These are phyloP conservation scores for Scyliorhinus canicula DNA, from an alignment of 2,797 vertebrate species.

Conservation along the genomic window DNA sequence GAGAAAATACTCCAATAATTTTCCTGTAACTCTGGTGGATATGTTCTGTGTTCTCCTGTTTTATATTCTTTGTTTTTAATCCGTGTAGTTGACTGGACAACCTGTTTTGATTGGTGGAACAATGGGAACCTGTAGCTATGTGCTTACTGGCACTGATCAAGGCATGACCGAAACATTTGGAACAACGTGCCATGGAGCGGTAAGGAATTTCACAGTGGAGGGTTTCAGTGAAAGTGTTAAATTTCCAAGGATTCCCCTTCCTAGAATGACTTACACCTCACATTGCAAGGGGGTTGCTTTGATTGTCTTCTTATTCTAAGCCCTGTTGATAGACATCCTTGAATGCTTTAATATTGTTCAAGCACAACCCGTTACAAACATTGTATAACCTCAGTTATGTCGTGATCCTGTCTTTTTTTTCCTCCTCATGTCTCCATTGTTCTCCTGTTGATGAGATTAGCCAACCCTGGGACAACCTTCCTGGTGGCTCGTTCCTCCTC, in stretches of 20 bases:
- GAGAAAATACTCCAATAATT: background rate
- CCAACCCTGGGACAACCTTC: background rate
- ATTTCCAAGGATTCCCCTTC: background rate
- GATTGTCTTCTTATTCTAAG: background rate
- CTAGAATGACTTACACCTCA: background rate
- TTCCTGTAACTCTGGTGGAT: background rate
- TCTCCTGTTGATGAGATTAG: background rate
- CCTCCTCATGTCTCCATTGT: background rate
- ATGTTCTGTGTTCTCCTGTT: background rate
- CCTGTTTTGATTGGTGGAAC: conserved; percentile 94
- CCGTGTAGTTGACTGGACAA: conserved; percentile 83
- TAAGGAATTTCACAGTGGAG: conserved; percentile 52
- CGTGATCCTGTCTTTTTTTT: background rate
- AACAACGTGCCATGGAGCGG: conserved; percentile 95
- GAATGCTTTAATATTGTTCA: background rate
- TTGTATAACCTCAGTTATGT: background rate
- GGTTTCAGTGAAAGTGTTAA: background rate
- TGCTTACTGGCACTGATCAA: conserved; percentile 89
- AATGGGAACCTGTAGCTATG: conserved; percentile 98
- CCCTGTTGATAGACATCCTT: background rate
- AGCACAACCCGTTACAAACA: background rate
- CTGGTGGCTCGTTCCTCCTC: background rate
- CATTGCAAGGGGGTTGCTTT: background rate
- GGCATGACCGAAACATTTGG: conserved; percentile 98
- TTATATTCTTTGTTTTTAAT: conserved; percentile 40